phyloP scores from a whole-genome alignment of 2,113 vertebrate species.

The Polypterus senegalus region DNA sequence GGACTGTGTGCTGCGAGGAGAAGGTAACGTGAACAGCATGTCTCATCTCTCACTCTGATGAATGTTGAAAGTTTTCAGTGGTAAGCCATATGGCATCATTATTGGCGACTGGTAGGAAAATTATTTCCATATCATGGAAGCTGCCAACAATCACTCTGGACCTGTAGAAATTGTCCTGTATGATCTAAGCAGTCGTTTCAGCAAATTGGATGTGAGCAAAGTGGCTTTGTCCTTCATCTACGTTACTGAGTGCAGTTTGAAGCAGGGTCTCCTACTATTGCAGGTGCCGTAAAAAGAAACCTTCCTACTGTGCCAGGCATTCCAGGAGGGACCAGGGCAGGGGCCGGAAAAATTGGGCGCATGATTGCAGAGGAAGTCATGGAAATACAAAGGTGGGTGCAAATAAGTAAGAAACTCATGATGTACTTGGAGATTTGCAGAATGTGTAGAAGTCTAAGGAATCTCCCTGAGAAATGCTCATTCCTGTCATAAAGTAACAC shows the following conservation, averaged over 20 bases:
- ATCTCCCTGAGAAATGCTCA: no score
- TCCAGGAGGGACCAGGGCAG: constrained; percentile 87
- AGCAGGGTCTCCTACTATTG: constrained; percentile 18
- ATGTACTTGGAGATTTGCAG: not conserved
- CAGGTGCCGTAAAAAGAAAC: constrained; percentile 75
- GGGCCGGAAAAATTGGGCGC: constrained; percentile 92
- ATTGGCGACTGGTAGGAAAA: no score
- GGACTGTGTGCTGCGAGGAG: constrained; percentile 81
- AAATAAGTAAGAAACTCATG: not conserved
- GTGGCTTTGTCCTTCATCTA: no score
- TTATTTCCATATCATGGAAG: no score
- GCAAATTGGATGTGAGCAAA: no score
- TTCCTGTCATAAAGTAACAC: no score
- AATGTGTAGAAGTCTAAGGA: not conserved
- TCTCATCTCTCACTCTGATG: no score
- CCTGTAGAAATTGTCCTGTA: no score
- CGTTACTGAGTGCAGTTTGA: not conserved
- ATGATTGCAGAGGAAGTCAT: constrained; percentile 98
- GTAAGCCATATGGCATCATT: no score
- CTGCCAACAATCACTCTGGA: no score
- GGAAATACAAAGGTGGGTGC: constrained; percentile 88
- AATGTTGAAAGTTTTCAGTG: no score
- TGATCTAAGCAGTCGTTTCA: no score
- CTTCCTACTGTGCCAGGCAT: constrained; percentile 88
- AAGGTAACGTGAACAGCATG: constrained; percentile 38